Base-by-base conservation (phyloP, 2,888 invertebrate genomes). In the Eulithis testata region DNA sequence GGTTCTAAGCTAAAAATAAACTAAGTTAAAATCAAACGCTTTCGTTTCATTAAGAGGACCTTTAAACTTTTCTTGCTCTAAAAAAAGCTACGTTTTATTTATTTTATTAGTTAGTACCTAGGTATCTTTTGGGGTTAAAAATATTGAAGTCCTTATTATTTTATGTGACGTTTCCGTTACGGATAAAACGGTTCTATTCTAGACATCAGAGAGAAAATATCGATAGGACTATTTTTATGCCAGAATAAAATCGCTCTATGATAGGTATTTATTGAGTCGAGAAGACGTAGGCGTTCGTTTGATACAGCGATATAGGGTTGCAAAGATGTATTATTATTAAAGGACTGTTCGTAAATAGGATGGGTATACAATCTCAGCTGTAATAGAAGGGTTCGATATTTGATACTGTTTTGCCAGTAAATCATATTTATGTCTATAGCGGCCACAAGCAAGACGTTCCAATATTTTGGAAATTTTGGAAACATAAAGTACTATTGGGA, bases 231-330 rank as follows among this genome's bases (percentile, higher is more conserved):
- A 59, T 66, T 47, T 61, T 54, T 52, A 8, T 52, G 49, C 45
- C 21, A 51, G 37, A 14, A 40, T 40, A 40, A 40, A 60, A 53
- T 62, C 51, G 45, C 40, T 53, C 31, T 47, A 51, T 52, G 49
- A 60, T 60, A 8, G 8, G 11, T 64, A 63, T 67, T 58, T 40
- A 60, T 63, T 31, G 57, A 63, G 50, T 21, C 27, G 14, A 43
- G 14, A 12, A 44, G 52, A 27, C 53, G 66, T 63, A 37, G 60
- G 67, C 53, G 65, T 56, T 56, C 36, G 55, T 45, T 59, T 44
- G 55, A 60, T 60, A 50, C 47, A 12, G 11, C 53, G 60, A 60
- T 67, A 67, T 67, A 67, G 43, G 11, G 60, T 67, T 60, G 60
- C 63, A 57, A 67, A 63, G 60, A 60, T 36, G 3, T 21, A 21